phyloP scores from a whole-genome alignment of 92 coral and sea anemone genomes.

The Porites cylindrica region DNA sequence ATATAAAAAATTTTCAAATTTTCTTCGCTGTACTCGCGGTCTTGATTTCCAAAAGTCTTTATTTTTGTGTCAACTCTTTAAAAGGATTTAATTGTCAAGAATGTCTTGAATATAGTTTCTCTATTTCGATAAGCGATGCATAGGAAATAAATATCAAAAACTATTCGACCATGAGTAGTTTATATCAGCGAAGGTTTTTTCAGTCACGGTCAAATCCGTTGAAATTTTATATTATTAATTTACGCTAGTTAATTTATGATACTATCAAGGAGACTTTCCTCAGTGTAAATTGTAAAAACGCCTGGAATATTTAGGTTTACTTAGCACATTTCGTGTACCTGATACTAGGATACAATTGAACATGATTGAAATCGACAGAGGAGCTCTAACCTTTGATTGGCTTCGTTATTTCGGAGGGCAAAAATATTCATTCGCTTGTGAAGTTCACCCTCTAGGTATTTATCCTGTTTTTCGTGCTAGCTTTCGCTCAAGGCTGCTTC shows the following conservation, averaged over 20 bases:
- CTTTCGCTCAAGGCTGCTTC: background rate
- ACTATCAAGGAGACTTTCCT: background rate
- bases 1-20: too few relatives aligned
- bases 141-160: too few relatives aligned
- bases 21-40: too few relatives aligned
- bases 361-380: background rate
- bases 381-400: conserved; percentile 13
- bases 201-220: background rate
- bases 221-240: background rate
- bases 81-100: too few relatives aligned
- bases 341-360: too few relatives aligned
- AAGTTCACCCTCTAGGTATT: background rate
- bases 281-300: background rate
- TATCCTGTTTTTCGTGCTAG: background rate
- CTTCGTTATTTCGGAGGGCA: background rate
- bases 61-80: too few relatives aligned
- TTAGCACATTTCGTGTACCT: background rate
- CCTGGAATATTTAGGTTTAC: background rate
- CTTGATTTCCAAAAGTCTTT: too few relatives aligned
- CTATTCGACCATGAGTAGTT: too few relatives aligned
- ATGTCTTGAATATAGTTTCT: too few relatives aligned
- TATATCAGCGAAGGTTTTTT: too few relatives aligned
- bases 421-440: background rate
- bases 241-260: background rate
- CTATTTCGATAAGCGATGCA: too few relatives aligned